Conservation (phyloP, 2,888 invertebrate genomes). For the Athripsodes cinereus region DNA sequence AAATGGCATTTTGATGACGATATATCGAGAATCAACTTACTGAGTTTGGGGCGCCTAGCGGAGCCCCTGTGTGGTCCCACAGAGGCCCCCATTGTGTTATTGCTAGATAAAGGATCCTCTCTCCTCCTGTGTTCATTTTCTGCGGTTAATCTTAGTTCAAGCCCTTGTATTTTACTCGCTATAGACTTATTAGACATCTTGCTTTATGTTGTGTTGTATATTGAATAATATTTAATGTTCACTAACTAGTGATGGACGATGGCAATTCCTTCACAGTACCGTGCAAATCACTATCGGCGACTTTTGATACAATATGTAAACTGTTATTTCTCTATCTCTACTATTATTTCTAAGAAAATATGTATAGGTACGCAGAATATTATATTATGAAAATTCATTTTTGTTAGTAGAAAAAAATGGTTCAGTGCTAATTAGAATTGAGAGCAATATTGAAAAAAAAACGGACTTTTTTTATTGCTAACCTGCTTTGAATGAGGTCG, state of each 20-base stretch:
- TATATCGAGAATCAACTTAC: constrained; percentile 43
- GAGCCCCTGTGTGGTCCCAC: constrained; percentile 38
- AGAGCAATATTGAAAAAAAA: too few relatives aligned
- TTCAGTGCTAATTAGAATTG: too few relatives aligned
- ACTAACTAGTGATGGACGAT: neutral
- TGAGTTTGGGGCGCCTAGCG: constrained; percentile 41
- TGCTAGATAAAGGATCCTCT: constrained; percentile 50
- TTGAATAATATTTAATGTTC: neutral
- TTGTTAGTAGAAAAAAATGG: too few relatives aligned
- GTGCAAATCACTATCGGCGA: too few relatives aligned
- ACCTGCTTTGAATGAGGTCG: too few relatives aligned
- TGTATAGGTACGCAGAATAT: too few relatives aligned
- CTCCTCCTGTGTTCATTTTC: constrained; percentile 58
- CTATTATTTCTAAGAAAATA: too few relatives aligned
- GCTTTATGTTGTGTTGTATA: neutral
- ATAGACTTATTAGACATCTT: constrained; percentile 65
- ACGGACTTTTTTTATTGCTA: too few relatives aligned
- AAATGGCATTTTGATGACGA: neutral
- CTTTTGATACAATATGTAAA: too few relatives aligned
- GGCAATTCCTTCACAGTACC: neutral
- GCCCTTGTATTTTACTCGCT: constrained; percentile 74
- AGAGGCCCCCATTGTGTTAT: constrained; percentile 37
- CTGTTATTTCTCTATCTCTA: too few relatives aligned
- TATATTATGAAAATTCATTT: too few relatives aligned
- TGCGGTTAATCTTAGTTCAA: constrained; percentile 73